phyloP scores from a whole-genome alignment of 2,888 invertebrate species.

The Dioctria linearis region DNA sequence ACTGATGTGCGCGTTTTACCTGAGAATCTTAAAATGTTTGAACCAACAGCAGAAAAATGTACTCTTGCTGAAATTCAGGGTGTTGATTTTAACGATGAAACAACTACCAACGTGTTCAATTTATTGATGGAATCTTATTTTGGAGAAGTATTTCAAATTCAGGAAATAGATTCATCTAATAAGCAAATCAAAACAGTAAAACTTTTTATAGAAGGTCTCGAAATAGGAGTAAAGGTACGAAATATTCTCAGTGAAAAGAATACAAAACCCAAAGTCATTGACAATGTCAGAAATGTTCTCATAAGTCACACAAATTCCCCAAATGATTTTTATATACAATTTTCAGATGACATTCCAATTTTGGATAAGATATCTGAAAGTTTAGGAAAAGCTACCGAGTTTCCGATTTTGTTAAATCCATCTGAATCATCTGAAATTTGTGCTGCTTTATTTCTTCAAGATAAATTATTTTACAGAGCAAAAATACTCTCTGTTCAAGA shows the following conservation, averaged over 20 bases:
- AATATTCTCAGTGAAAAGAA: constrained; percentile 57
- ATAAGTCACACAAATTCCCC: constrained; percentile 79
- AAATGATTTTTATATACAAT: constrained; percentile 83
- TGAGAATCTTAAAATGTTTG: constrained; percentile 71
- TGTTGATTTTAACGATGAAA: constrained; percentile 59
- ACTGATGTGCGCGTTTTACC: constrained; percentile 76
- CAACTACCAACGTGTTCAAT: constrained; percentile 65
- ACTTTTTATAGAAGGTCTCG: constrained; percentile 74
- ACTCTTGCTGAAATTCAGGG: constrained; percentile 63
- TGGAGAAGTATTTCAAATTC: constrained; percentile 75
- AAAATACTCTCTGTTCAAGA: constrained; percentile 83
- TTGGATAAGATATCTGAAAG: constrained; percentile 67
- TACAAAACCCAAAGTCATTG: constrained; percentile 59
- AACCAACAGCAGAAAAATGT: constrained; percentile 64
- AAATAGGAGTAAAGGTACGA: constrained; percentile 71
- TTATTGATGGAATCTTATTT: constrained; percentile 73
- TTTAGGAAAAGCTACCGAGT: constrained; percentile 65
- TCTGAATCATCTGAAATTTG: constrained; percentile 74
- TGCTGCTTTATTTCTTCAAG: constrained; percentile 85
- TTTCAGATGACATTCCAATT: constrained; percentile 70
- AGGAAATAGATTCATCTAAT: constrained; percentile 73
- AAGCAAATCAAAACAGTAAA: constrained; percentile 76
- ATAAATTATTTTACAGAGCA: constrained; percentile 92
- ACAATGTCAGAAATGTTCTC: constrained; percentile 74
- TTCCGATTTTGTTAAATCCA: constrained; percentile 62